phyloP scores from a whole-genome alignment of 1,140 invertebrate genomes.

The Cherax quadricarinatus region DNA sequence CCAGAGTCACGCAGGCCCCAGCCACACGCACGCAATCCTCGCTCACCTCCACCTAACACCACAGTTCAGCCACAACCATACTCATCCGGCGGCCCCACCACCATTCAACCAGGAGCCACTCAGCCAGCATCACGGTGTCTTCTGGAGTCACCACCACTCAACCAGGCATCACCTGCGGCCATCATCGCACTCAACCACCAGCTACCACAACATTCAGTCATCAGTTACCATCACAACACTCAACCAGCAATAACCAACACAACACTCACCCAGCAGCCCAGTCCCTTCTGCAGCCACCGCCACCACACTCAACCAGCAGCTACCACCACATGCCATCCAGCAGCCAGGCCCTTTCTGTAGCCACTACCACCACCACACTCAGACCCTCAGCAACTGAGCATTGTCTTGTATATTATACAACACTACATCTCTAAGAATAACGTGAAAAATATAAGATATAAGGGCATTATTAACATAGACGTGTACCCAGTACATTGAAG shows the following conservation, averaged over 20 bases:
- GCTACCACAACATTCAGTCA: neutral
- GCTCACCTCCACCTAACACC: constrained; percentile 9
- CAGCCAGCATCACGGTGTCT: neutral
- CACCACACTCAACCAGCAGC: neutral
- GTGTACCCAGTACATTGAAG: too few species aligned
- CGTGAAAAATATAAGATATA: too few species aligned
- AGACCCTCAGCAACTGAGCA: too few species aligned
- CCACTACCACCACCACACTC: too few species aligned
- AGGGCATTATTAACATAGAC: too few species aligned
- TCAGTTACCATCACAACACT: neutral
- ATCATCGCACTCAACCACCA: neutral
- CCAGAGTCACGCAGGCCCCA: constrained; percentile 61
- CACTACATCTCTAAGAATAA: too few species aligned
- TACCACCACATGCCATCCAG: too few species aligned
- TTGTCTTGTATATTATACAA: too few species aligned
- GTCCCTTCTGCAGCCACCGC: too few species aligned
- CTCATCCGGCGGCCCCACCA: constrained; percentile 13
- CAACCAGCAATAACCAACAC: neutral
- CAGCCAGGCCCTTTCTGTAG: too few species aligned
- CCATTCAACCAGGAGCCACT: neutral
- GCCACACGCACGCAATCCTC: constrained; percentile 28
- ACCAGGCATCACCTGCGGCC: neutral
- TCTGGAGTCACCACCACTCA: neutral
- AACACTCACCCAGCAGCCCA: neutral
- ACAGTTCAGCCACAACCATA: too few species aligned